phyloP scores from a whole-genome alignment of 2,797 vertebrate genomes.

The Hemitrygon akajei region DNA sequence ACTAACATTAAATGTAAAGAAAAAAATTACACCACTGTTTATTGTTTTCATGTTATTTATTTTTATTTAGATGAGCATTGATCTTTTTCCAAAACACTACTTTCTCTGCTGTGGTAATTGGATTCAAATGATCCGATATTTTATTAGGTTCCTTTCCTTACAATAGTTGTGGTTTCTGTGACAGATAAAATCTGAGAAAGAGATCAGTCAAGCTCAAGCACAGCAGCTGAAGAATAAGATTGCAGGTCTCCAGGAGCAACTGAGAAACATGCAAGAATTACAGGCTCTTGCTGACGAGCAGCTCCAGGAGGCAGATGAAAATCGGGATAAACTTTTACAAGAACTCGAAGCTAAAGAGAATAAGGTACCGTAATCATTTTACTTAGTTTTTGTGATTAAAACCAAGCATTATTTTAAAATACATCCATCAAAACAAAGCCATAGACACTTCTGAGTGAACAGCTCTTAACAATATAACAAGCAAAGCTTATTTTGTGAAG shows the following conservation, averaged over 20 bases:
- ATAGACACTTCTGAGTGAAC: no score
- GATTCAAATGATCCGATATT: neutral
- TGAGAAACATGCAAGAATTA: slow-evolving; percentile 64
- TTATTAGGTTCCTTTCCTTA: neutral
- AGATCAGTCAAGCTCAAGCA: slow-evolving; percentile 55
- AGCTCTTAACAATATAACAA: no score
- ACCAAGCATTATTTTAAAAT: neutral
- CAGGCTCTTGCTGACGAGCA: slow-evolving; percentile 63
- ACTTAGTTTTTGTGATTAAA: slow-evolving; percentile 38
- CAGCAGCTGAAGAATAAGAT: slow-evolving; percentile 61
- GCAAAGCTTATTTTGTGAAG: no score
- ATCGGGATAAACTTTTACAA: slow-evolving; percentile 63
- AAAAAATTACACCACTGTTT: neutral
- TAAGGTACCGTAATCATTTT: slow-evolving; percentile 55
- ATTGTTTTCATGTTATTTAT: neutral
- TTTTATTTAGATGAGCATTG: neutral
- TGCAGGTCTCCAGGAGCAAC: slow-evolving; percentile 52
- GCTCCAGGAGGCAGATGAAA: slow-evolving; percentile 70
- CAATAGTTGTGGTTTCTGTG: neutral
- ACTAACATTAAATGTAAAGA: neutral
- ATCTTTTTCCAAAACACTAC: neutral
- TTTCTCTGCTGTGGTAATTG: neutral
- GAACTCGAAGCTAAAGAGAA: slow-evolving; percentile 66
- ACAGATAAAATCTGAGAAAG: slow-evolving; percentile 60
- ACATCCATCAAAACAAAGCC: neutral